Conservation (phyloP, 2,113 vertebrate species). For the Epinephelus fuscoguttatus region DNA sequence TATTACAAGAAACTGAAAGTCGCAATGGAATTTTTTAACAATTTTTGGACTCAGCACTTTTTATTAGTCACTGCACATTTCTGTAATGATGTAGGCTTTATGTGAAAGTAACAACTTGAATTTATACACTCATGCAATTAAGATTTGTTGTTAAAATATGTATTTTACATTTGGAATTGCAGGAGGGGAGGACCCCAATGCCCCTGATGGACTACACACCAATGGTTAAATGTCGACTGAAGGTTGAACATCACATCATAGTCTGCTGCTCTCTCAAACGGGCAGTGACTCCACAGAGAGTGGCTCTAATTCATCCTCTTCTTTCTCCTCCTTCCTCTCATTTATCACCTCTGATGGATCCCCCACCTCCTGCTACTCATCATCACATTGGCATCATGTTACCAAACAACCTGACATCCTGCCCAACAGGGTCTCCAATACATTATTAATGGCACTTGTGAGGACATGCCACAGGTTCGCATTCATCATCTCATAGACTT, state of each 20-base stretch:
- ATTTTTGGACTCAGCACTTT: background rate
- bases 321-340: slow-evolving; percentile 4
- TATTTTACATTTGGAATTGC: no score
- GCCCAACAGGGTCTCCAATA: background rate
- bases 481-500: slow-evolving; percentile 5
- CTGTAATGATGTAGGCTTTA: no score
- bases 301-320: slow-evolving; percentile 1
- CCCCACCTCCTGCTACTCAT: slow-evolving; percentile 4
- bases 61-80: no score
- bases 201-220: no score
- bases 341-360: slow-evolving; percentile 40
- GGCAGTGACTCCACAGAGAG: background rate
- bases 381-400: slow-evolving; percentile 23
- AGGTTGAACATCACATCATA: background rate
- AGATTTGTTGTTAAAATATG: no score
- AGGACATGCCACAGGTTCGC: slow-evolving; percentile 11
- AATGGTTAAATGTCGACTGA: slow-evolving; percentile 22
- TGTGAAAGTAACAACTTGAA: no score
- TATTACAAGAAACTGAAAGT: background rate
- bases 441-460: slow-evolving; percentile 19
- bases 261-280: background rate
- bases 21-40: no score
- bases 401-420: slow-evolving; percentile 9
- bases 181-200: no score
- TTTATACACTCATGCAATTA: no score